phyloP scores from a whole-genome alignment of 2,888 invertebrate species.

The Ennomos erosarius region DNA sequence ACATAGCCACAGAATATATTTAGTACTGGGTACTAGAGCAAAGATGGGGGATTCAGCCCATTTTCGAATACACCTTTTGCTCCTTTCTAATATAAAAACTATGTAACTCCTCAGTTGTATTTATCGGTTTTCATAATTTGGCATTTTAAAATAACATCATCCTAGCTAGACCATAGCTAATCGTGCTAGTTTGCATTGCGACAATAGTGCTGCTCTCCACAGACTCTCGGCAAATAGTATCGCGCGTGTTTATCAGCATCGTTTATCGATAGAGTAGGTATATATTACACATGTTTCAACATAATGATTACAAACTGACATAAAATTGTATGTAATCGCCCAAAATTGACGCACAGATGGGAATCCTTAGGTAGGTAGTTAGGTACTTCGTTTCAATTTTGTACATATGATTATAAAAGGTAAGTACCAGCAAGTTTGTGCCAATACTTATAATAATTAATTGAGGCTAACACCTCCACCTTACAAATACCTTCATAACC shows the following conservation, averaged over 20 bases:
- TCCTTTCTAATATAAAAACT: no score
- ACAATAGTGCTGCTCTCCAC: constrained; percentile 55
- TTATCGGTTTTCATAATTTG: no score
- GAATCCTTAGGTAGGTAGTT: no score
- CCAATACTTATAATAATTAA: constrained; percentile 13
- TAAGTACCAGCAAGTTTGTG: no score
- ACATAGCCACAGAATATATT: no score
- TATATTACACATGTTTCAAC: constrained; percentile 84
- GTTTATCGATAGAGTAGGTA: constrained; percentile 72
- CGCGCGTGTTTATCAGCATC: constrained; percentile 68
- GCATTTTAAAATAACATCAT: no score
- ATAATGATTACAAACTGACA: constrained; percentile 68
- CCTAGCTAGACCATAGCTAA: no score
- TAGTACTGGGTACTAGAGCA: no score
- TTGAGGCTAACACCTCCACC: constrained; percentile 24
- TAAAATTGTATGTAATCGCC: constrained; percentile 38
- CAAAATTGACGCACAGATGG: constrained; percentile 15
- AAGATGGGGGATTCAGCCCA: no score
- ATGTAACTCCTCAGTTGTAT: no score
- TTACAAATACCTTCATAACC: constrained; percentile 36
- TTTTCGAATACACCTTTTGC: no score
- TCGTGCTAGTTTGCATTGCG: constrained; percentile 61
- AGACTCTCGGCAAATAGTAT: constrained; percentile 53
- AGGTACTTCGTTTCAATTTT: constrained; percentile 28
- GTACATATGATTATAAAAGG: background rate